Percentiles rank a stretch among this genome's conserved stretches.
These are phyloP conservation scores for Saguinus midas DNA, from an alignment of 2,113 vertebrate genomes.

Conservation along the genomic window DNA sequence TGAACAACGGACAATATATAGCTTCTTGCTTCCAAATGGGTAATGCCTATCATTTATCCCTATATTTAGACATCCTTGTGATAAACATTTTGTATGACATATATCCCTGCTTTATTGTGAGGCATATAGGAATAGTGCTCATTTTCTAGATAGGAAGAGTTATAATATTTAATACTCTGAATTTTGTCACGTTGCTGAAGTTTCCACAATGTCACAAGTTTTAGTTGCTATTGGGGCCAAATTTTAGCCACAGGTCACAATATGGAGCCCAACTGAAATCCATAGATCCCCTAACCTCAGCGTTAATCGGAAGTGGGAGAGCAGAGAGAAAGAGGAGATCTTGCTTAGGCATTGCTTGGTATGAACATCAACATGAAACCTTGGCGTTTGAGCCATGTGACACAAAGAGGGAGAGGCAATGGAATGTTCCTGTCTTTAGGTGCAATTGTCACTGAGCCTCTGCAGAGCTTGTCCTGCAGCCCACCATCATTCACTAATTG, in stretches of 20 bases:
- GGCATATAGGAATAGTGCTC: not conserved
- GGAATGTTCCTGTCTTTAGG: not conserved
- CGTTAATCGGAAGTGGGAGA: not conserved
- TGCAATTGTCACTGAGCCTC: not conserved
- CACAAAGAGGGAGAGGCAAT: not conserved
- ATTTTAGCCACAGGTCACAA: not conserved
- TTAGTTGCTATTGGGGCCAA: not conserved
- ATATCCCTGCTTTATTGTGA: not conserved
- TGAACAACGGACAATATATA: not conserved
- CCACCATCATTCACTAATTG: not conserved
- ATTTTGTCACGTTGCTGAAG: not conserved
- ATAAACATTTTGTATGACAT: not conserved
- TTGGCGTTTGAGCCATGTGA: not conserved
- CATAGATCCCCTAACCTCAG: not conserved
- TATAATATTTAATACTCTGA: not conserved
- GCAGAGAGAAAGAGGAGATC: not conserved
- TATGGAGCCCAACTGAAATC: not conserved
- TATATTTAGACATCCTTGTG: not conserved
- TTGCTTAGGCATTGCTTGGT: not conserved
- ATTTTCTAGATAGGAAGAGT: conserved; percentile 1
- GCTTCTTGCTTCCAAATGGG: not conserved
- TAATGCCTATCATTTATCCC: not conserved
- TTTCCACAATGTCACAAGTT: not conserved
- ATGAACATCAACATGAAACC: not conserved
- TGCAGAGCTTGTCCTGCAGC: not conserved